Evolutionary conservation across 2,888 invertebrate genomes (phyloP).

Genomic region (Melanophora roralis): DNA sequence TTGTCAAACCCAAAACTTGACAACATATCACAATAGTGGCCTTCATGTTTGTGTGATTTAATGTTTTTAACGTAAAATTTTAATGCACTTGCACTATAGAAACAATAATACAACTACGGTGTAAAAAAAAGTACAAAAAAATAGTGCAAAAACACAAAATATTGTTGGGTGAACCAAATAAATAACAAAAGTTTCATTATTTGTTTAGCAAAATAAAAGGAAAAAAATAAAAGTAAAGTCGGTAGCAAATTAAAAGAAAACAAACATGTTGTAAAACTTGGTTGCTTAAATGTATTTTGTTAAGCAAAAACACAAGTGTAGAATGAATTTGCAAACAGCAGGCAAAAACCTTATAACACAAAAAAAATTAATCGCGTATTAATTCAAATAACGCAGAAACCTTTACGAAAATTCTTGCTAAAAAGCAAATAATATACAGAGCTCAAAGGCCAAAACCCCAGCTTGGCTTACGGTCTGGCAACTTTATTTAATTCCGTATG

Average conservation of each 20-base stretch:
- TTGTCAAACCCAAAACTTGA: slow-evolving; percentile 27
- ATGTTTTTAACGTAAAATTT: not conserved
- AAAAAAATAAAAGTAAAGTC: not conserved
- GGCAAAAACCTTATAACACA: too few species aligned
- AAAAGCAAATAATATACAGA: too few species aligned
- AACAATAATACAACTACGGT: not conserved
- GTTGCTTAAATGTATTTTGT: slow-evolving; percentile 9
- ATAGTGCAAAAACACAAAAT: not conserved
- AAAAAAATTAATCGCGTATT: too few species aligned
- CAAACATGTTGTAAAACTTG: not conserved
- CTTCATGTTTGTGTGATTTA: slow-evolving; percentile 15
- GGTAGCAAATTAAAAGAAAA: not conserved
- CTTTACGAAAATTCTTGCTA: too few species aligned
- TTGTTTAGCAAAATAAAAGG: not conserved
- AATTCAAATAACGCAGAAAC: too few species aligned
- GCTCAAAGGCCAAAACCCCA: too few species aligned
- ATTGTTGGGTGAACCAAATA: slow-evolving; percentile 27
- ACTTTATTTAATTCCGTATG: too few species aligned
- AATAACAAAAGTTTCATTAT: slow-evolving; percentile 34
- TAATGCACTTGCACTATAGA: not conserved
- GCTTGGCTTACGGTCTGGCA: too few species aligned
- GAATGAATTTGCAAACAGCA: not conserved
- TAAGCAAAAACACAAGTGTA: not conserved
- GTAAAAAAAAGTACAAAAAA: not conserved
- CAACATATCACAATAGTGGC: slow-evolving; percentile 7